Base-by-base conservation (phyloP, 2,888 invertebrate genomes). In the Caenorhabditis drosophilae region DNA sequence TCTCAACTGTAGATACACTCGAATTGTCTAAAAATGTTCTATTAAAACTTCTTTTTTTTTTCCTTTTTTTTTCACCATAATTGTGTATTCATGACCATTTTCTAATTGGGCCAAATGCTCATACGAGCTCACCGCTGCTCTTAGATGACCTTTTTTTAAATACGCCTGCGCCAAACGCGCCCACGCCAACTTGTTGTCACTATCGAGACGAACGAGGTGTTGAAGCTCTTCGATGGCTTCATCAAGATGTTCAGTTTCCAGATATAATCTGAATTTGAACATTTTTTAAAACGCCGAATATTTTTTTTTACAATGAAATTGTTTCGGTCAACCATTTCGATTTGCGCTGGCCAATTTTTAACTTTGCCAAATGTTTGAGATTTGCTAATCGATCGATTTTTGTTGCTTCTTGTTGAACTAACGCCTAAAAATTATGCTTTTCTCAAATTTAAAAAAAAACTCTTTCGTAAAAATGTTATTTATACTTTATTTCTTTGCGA, bases 51-150 rank as follows among this genome's bases (percentile, higher is more conserved):
- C n/a, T n/a, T n/a, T n/a, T n/a, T n/a, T n/a, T n/a, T n/a, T n/a
- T n/a, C n/a, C n/a, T n/a, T n/a, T n/a, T n/a, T n/a, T n/a, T 62
- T 66, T 45, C 47, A 71, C 71, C 44, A 67, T 49, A 38, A 70
- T 56, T 9, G 31, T 36, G 36, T 55, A 67, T 20, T 62, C 66
- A 31, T 55, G 55, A 18, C 49, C 56, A 9, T 45, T 52, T 11
- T 67, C 46, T 35, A 70, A 46, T 26, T 55, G 44, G 0, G 64
- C 35, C 25, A 67, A 45, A 20, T 73, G 56, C 9, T 50, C 50
- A 38, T 73, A 73, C 12, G 73, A 67, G 31, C 55, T 73, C 25
- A 69, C 61, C 1, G 72, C 57, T 2, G 72, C 69, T 12, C 51
- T 36, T 2, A 67, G 54, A 54, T 69, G 62, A 20, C 72, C 72